Conservation (phyloP, 2,797 vertebrate genomes). For the Pelobates cultripes region DNA sequence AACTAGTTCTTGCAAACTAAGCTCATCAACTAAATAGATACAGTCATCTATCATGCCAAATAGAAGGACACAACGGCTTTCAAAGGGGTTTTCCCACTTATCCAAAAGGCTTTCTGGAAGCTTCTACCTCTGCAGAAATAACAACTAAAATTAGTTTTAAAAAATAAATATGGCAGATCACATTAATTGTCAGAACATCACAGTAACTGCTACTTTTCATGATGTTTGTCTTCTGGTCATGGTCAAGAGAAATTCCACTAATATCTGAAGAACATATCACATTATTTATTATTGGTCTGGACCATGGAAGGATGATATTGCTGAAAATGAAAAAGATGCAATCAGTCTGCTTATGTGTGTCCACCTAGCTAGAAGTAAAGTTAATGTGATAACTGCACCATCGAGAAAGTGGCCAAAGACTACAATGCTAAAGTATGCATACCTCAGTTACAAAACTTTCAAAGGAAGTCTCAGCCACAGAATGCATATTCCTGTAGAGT, state of each 20-base stretch:
- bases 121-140: slow-evolving; percentile 98
- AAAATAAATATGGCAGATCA: slow-evolving; percentile 91
- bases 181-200: slow-evolving; percentile 91
- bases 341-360: slow-evolving; percentile 79
- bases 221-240: slow-evolving; percentile 89
- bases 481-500: slow-evolving; percentile 99
- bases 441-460: slow-evolving; percentile 98
- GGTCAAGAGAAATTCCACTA: slow-evolving; percentile 83
- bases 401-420: slow-evolving; percentile 91
- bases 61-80: slow-evolving; percentile 93
- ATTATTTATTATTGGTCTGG: slow-evolving; percentile 87
- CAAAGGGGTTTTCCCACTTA: slow-evolving; percentile 94
- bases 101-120: slow-evolving; percentile 98
- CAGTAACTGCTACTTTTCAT: slow-evolving; percentile 91
- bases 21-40: slow-evolving; percentile 87
- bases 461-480: slow-evolving; percentile 98
- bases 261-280: slow-evolving; percentile 84
- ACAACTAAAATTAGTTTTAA: slow-evolving; percentile 65
- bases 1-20: slow-evolving; percentile 88
- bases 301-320: slow-evolving; percentile 87
- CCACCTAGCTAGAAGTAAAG: slow-evolving; percentile 91
- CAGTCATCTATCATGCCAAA: slow-evolving; percentile 97
- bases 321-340: slow-evolving; percentile 84
- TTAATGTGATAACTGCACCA: slow-evolving; percentile 83
- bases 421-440: slow-evolving; percentile 95